phyloP scores from a whole-genome alignment of 2,888 invertebrate species.

The Erebia palarica region DNA sequence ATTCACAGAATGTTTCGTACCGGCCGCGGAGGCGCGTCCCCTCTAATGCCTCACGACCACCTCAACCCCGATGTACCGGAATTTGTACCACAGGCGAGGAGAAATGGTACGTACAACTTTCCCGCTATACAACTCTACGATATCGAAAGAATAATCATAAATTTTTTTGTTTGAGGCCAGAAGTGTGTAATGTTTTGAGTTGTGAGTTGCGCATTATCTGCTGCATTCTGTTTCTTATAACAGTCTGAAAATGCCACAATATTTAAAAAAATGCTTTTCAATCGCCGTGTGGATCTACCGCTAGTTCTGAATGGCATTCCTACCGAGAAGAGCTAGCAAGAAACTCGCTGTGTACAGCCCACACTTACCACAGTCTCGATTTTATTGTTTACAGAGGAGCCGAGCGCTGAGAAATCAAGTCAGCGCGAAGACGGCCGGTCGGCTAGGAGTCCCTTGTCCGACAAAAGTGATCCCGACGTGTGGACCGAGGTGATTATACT shows the following conservation, averaged over 20 bases:
- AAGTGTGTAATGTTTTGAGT: no score
- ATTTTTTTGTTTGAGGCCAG: no score
- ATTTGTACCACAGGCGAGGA: slow-evolving; percentile 85
- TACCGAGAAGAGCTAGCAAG: no score
- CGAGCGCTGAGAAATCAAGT: slow-evolving; percentile 47
- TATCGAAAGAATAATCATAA: no score
- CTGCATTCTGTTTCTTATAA: no score
- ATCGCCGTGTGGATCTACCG: no score
- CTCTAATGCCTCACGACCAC: slow-evolving; percentile 70
- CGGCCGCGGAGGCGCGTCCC: slow-evolving; percentile 47
- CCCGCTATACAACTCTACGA: neutral
- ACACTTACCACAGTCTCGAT: no score
- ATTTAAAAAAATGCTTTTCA: no score
- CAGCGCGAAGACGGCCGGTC: slow-evolving; percentile 40
- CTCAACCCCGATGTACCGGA: slow-evolving; percentile 94
- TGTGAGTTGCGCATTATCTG: no score
- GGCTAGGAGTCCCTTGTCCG: slow-evolving; percentile 51
- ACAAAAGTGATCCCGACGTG: slow-evolving; percentile 54
- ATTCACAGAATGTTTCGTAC: slow-evolving; percentile 69
- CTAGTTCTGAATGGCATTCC: no score
- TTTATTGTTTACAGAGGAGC: slow-evolving; percentile 56
- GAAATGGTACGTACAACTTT: slow-evolving; percentile 38
- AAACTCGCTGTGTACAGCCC: no score
- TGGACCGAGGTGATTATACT: slow-evolving; percentile 69
- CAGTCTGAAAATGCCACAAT: no score